Base-by-base conservation (phyloP, 37 sponge, comb jelly and placozoan genomes). In the Crambe crambe region DNA sequence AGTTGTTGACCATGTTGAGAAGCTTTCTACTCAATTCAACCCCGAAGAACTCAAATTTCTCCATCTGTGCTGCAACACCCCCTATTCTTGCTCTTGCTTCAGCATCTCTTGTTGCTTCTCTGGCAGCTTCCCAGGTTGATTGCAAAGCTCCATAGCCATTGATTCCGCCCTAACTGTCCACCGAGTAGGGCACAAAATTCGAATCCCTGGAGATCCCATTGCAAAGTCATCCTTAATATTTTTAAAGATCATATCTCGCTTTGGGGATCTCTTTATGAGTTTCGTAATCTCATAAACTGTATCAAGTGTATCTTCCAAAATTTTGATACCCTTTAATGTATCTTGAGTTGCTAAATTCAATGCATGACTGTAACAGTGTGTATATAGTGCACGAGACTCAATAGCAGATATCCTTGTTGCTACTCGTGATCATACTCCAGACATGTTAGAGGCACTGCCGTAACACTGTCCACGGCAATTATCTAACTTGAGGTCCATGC, bases 261-360 rank as follows among this genome's bases (percentile, higher is more conserved):
- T 84, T 29, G 90, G 85, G 6, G 84, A 89, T 37, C 80, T 84
- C 69, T 89, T 89, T 6, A 80, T 79, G 9, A 89, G 68, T 41
- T 84, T 89, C 5, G 76, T 41, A 20, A 89, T 84, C 40, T 89
- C 90, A 27, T 80, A 36, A 25, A 77, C 78, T 27, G 80, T 83
- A 42, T 73, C 89, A 43, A 89, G 61, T 12, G 84, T 68, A 63
- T 69, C 76, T 43, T 32, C 25, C 68, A 89, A 61, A 36, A 89
- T 26, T 58, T 58, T 72, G 3, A 39, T 25, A 39, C 51, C 83
- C 73, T 72, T 81, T 37, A 87, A 31, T 23, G 82, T 37, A 34
- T 87, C 88, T 4, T 81, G 81, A 35, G 57, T 73, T 56, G 82
- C 78, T 3, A 80, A 62, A 42, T 88, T 88, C 39, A 82, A 37